Conservation (phyloP, 2,888 invertebrate species). For the Ormia ochracea region DNA sequence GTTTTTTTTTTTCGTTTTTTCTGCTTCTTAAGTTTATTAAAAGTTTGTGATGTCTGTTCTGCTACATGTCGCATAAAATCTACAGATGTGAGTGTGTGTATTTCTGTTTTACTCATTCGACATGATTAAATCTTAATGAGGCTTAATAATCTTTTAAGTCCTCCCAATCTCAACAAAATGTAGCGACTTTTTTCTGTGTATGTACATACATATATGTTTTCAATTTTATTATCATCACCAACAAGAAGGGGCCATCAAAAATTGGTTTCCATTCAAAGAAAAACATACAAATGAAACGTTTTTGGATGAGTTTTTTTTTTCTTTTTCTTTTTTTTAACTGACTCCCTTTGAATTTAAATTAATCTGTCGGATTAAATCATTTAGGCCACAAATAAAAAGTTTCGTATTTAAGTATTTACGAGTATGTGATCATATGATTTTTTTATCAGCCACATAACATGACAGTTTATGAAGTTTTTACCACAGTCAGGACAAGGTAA, state of each 20-base stretch:
- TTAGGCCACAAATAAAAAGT: constrained; percentile 11
- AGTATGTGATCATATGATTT: constrained; percentile 29
- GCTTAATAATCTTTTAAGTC: constrained; percentile 67
- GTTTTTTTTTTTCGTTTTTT: not conserved
- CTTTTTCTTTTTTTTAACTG: constrained; percentile 26
- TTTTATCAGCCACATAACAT: constrained; percentile 18
- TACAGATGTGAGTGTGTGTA: not conserved
- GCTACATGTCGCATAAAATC: not conserved
- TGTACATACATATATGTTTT: constrained; percentile 1
- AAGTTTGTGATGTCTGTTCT: constrained; percentile 30
- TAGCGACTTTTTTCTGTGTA: constrained; percentile 35
- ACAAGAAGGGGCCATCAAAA: not conserved
- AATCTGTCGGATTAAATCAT: constrained; percentile 59
- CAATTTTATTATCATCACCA: constrained; percentile 30
- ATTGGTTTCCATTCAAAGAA: constrained; percentile 26
- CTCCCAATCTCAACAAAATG: constrained; percentile 48
- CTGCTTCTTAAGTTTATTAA: constrained; percentile 26
- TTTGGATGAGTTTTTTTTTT: constrained; percentile 38
- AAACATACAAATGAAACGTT: constrained; percentile 19
- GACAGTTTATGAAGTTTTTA: constrained; percentile 42
- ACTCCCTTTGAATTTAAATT: constrained; percentile 53
- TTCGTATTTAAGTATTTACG: constrained; percentile 23
- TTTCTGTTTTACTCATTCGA: constrained; percentile 25
- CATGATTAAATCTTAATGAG: constrained; percentile 71
- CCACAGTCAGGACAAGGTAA: not conserved